Percentiles rank a stretch among this genome's conserved stretches.
Evolutionary conservation across 2,113 vertebrate genomes (phyloP).

Genomic region (Anas platyrhynchos): DNA sequence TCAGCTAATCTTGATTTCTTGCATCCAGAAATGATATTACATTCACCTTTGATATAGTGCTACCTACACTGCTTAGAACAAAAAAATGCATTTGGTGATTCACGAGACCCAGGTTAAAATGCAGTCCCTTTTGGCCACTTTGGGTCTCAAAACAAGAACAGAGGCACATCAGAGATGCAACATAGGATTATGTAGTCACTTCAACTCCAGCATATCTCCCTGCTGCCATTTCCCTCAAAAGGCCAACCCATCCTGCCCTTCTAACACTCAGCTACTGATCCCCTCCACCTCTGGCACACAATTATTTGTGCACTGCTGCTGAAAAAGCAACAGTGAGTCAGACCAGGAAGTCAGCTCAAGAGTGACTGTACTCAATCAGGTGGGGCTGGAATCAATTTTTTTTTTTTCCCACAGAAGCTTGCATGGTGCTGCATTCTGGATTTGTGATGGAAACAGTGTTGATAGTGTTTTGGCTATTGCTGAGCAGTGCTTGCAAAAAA

Average conservation of each 20-base stretch:
- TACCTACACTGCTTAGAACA: neutral
- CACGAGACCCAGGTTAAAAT: neutral
- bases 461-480: neutral
- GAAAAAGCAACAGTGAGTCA: fast-evolving
- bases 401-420: neutral
- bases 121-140: neutral
- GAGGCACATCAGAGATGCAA: neutral
- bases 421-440: too few species aligned
- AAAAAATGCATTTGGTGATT: neutral
- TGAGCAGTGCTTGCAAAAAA: neutral
- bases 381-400: neutral
- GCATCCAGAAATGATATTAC: neutral
- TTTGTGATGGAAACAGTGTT: neutral
- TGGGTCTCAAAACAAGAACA: neutral
- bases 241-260: neutral
- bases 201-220: neutral
- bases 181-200: neutral
- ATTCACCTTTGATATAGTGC: neutral
- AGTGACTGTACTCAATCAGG: too few species aligned
- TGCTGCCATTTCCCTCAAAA: neutral
- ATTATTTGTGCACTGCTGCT: neutral
- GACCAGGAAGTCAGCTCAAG: neutral
- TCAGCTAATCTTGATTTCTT: neutral
- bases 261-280: neutral
- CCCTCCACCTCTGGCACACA: too few species aligned